These are phyloP conservation scores for Drosophila pseudoobscura DNA, from an alignment of 1,140 invertebrate genomes.

Conservation along the genomic window DNA sequence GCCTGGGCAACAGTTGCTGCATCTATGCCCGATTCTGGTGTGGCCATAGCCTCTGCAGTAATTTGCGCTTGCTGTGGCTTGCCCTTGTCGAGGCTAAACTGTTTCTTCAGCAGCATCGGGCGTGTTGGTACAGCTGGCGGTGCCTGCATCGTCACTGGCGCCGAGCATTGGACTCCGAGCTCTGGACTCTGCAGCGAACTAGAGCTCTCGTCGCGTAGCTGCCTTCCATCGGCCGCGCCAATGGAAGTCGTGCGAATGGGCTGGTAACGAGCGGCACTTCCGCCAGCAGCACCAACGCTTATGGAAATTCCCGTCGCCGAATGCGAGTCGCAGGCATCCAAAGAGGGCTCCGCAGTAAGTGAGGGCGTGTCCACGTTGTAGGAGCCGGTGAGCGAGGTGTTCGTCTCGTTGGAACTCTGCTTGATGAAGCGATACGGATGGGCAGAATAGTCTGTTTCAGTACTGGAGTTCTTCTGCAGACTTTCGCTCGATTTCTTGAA, in stretches of 20 bases:
- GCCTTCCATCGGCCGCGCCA: constrained; percentile 69
- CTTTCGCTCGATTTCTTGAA: constrained; percentile 83
- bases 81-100: constrained; percentile 83
- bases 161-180: constrained; percentile 47
- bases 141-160: constrained; percentile 66
- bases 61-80: constrained; percentile 52
- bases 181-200: constrained; percentile 57
- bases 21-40: constrained; percentile 17
- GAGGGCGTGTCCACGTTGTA: constrained; percentile 82
- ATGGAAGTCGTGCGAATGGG: constrained; percentile 76
- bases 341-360: constrained; percentile 75
- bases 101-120: constrained; percentile 80
- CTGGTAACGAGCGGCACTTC: constrained; percentile 72
- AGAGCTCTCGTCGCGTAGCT: constrained; percentile 65
- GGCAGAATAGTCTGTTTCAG: constrained; percentile 82
- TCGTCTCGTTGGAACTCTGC: constrained; percentile 83
- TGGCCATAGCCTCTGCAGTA: constrained; percentile 10
- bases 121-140: constrained; percentile 69
- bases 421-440: constrained; percentile 83
- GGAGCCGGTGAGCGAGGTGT: constrained; percentile 80
- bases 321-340: constrained; percentile 74
- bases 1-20: constrained; percentile 37
- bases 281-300: constrained; percentile 60
- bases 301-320: constrained; percentile 71
- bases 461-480: constrained; percentile 82